These are phyloP conservation scores for Ascidia mentula DNA, from an alignment of 23 tunicate genomes.

Conservation along the genomic window DNA sequence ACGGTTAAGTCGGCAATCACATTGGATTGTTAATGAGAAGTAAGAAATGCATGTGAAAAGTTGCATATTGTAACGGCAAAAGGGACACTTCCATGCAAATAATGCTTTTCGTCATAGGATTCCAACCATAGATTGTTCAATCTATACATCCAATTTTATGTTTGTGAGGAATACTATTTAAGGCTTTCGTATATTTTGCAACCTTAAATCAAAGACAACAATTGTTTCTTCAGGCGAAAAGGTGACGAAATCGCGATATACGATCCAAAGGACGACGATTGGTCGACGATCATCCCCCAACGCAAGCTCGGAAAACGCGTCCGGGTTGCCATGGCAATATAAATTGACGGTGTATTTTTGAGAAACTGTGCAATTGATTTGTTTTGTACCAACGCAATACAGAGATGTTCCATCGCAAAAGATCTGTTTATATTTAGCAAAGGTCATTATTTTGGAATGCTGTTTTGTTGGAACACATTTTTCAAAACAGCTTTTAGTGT, in stretches of 20 bases:
- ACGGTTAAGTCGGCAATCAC: no score
- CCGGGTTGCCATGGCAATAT: conserved; percentile 2
- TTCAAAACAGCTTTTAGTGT: neutral
- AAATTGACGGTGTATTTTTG: neutral
- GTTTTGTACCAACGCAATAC: neutral
- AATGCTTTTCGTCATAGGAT: no score
- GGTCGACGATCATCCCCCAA: neutral
- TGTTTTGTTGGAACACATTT: neutral
- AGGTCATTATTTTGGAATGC: neutral
- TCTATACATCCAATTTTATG: no score
- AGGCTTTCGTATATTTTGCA: no score
- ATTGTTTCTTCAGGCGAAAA: neutral
- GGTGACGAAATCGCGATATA: neutral
- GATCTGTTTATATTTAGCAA: neutral
- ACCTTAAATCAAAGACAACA: no score
- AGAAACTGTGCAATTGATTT: neutral
- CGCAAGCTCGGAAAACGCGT: neutral
- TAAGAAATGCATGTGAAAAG: no score
- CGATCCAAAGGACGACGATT: neutral
- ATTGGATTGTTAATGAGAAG: no score
- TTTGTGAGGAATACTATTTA: no score
- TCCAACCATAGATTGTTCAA: no score
- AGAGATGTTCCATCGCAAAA: neutral
- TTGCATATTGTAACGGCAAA: no score
- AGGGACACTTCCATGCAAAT: no score